Percentiles rank a stretch among this genome's conserved stretches.
Conservation (phyloP, 2,797 vertebrate genomes). For the Falco cherrug region DNA sequence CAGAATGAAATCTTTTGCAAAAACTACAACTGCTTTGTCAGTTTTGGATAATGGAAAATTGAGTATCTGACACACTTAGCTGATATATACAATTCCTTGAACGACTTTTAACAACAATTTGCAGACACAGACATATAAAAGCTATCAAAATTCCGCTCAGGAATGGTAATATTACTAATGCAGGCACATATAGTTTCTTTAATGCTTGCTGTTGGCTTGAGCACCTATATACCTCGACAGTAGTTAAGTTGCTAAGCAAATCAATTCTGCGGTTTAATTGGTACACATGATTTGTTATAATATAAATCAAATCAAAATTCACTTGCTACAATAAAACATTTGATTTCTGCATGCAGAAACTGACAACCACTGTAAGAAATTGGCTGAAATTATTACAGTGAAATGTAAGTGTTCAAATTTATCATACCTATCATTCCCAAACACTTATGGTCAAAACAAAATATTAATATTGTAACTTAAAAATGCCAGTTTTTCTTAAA, state of each 20-base stretch:
- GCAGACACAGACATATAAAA: not conserved
- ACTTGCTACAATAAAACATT: not conserved
- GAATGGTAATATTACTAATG: not conserved
- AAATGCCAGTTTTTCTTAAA: not conserved
- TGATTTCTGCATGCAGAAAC: not conserved
- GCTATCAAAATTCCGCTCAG: not conserved
- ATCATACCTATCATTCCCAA: not conserved
- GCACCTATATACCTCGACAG: not conserved
- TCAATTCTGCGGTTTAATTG: not conserved
- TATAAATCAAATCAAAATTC: not conserved
- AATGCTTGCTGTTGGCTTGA: not conserved
- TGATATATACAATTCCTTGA: not conserved
- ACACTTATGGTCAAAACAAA: not conserved
- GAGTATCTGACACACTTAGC: not conserved
- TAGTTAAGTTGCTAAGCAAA: not conserved
- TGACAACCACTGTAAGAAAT: not conserved
- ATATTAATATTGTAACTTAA: not conserved
- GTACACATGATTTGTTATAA: not conserved
- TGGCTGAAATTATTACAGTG: not conserved
- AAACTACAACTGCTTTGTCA: not conserved
- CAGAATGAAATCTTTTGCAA: not conserved
- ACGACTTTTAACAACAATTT: not conserved
- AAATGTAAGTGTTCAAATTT: not conserved
- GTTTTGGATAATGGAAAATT: not conserved
- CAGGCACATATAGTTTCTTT: not conserved